Percentiles rank a stretch among this genome's conserved stretches.
These are phyloP conservation scores for Drosophila affinis DNA, from an alignment of 2,888 invertebrate species.

Conservation along the genomic window DNA sequence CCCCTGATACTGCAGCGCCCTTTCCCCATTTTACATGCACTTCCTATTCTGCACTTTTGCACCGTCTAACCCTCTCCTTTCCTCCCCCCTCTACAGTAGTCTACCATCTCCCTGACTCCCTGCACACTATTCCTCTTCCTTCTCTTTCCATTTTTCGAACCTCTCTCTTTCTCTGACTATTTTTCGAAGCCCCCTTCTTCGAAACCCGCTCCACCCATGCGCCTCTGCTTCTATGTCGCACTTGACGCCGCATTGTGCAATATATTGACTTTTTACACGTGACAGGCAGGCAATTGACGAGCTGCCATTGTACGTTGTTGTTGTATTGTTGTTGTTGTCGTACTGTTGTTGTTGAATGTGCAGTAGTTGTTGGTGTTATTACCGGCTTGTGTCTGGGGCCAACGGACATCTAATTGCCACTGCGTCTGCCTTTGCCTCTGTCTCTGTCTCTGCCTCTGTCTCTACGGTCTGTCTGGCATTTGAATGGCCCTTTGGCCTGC, in stretches of 20 bases:
- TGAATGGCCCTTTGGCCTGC: constrained; percentile 41
- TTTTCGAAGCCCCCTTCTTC: neutral
- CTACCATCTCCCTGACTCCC: neutral
- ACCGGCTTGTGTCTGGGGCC: constrained; percentile 55
- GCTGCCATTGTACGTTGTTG: constrained; percentile 42
- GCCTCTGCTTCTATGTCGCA: constrained; percentile 42
- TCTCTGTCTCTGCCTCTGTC: constrained; percentile 10
- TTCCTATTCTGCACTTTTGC: neutral
- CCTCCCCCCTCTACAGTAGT: neutral
- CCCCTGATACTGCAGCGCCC: constrained; percentile 15
- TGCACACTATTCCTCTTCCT: too few relatives aligned
- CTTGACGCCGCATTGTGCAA: constrained; percentile 72
- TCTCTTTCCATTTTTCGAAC: neutral
- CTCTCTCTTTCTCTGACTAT: neutral
- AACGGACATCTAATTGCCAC: constrained; percentile 49
- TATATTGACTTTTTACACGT: constrained; percentile 77
- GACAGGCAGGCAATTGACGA: constrained; percentile 63
- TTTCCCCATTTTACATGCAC: neutral
- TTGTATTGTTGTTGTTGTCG: constrained; percentile 15
- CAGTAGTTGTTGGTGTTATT: constrained; percentile 22
- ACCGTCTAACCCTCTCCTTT: neutral
- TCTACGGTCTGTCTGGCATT: constrained; percentile 18
- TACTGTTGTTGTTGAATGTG: constrained; percentile 7
- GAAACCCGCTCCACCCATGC: neutral
- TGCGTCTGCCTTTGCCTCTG: constrained; percentile 15